These are phyloP conservation scores for Malurus splendens DNA, from an alignment of 2,797 vertebrate genomes.

Conservation along the genomic window DNA sequence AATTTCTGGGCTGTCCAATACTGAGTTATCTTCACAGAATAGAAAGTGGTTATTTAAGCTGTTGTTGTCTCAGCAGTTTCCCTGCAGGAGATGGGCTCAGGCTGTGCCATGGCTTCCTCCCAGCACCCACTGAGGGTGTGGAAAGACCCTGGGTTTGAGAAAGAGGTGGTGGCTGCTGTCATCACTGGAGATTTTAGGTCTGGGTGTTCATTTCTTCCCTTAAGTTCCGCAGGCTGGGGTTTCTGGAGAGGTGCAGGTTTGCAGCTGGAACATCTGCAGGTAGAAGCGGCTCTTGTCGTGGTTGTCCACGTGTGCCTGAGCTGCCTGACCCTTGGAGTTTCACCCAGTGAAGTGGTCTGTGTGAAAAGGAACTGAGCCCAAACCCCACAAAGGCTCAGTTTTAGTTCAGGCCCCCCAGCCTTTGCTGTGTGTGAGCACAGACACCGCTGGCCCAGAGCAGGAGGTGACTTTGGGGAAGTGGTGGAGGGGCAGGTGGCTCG, in stretches of 20 bases:
- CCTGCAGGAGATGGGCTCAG: not conserved
- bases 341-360: not conserved
- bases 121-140: not conserved
- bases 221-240: not conserved
- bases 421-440: not conserved
- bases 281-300: not conserved
- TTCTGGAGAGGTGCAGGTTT: not conserved
- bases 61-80: not conserved
- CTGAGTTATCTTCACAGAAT: not conserved
- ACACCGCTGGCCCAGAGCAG: not conserved
- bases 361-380: not conserved
- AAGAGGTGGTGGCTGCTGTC: not conserved
- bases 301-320: not conserved
- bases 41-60: not conserved
- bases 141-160: not conserved
- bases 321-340: not conserved
- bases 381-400: not conserved
- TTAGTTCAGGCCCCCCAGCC: not conserved
- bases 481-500: not conserved
- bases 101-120: not conserved
- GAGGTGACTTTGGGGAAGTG: not conserved
- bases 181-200: not conserved
- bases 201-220: not conserved
- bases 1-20: not conserved
- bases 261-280: not conserved